Evolutionary conservation across 30 jellyfish, hydroid and myxozoan genomes (phyloP), one percentile per base, ranked within the genome.

Genomic region (Aurelia aurita): DNA sequence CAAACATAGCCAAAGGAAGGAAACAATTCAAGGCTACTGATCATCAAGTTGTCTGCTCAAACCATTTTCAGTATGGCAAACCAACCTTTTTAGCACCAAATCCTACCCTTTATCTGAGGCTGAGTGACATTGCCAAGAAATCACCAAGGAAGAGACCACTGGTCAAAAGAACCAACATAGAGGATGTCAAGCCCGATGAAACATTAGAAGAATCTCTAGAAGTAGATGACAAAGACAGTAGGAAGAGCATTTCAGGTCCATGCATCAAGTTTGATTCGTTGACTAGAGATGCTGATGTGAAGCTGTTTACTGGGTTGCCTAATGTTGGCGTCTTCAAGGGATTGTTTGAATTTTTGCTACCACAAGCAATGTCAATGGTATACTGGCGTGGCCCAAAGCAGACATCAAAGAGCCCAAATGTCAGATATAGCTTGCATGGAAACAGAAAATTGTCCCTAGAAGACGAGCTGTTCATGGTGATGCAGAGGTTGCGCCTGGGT

Each of bases 271-370:
- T 58, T 58, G 69, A 58, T 18, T 22, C 32, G 19, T 23, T 1
- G n/a, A 71, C 84, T 28, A 35, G 84, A 46, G 69, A 71, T 28
- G 19, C 72, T 39, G 84, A 71, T 31, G 84, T 71, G 34, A 35
- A 71, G n/a, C 43, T 71, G 44, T 71, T 31, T 47, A 71, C 84
- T 23, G 84, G 84, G 16, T 43, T 71, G 49, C 31, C 22, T 23
- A 39, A 35, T 71, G 68, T 73, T 25, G 45, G 43, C n/a, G 57
- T 23, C 19, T 71, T 71, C 43, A 26, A 71, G 43, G 69, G 34
- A 18, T 20, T 71, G 16, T 71, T 71, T 1, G 2, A 35, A 23
- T 1, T 15, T 46, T 73, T 71, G 26, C 57, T 18, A 23, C 67
- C 67, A 71, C 49, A 31, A 73, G 84, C 84, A 16, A 23, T 26